These are phyloP conservation scores for Napeogenes inachia DNA, from an alignment of 2,888 invertebrate species.

Conservation along the genomic window DNA sequence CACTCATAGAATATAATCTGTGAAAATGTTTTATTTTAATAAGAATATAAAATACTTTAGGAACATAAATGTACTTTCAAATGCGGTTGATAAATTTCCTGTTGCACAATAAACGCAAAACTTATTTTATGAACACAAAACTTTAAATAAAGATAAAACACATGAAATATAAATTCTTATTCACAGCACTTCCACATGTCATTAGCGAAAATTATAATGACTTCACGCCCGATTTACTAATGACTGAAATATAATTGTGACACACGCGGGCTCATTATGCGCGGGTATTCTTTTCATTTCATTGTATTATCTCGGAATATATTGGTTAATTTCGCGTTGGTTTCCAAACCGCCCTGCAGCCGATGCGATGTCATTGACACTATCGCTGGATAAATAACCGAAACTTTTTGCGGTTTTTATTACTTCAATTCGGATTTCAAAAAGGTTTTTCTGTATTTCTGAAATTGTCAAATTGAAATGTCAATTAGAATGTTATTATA, in stretches of 20 bases:
- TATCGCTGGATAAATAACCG: conserved; percentile 15
- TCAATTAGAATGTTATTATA: neutral
- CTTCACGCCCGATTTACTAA: conserved; percentile 1
- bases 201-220: conserved; percentile 7
- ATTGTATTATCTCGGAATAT: conserved; percentile 18
- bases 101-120: neutral
- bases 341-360: conserved; percentile 23
- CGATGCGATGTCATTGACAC: conserved; percentile 24
- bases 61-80: no score
- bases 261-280: conserved; percentile 17
- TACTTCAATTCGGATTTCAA: neutral
- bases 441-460: neutral
- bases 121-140: neutral
- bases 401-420: neutral
- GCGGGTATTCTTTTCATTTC: conserved; percentile 15
- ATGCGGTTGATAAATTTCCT: neutral
- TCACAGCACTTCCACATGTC: neutral
- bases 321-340: conserved; percentile 19
- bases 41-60: no score
- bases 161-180: conserved; percentile 1
- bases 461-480: neutral
- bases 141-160: neutral
- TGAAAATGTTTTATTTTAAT: no score
- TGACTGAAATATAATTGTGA: conserved; percentile 4
- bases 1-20: no score